Percentiles rank a stretch among this genome's conserved stretches.
These are phyloP conservation scores for Papilio gigon DNA, from an alignment of 2,888 invertebrate genomes.

Conservation along the genomic window DNA sequence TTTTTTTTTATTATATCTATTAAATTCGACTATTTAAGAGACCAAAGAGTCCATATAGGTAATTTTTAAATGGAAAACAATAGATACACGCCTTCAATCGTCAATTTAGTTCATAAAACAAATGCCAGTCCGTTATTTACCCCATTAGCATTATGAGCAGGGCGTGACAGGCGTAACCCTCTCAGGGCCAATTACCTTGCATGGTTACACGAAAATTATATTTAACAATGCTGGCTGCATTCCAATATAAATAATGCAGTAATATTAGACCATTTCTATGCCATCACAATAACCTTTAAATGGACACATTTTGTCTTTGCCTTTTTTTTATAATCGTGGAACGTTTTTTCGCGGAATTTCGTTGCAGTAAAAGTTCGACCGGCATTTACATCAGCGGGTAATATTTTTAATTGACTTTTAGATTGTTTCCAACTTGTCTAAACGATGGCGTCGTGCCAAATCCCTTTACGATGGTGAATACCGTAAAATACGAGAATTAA, in stretches of 20 bases:
- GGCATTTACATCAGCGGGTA: background rate
- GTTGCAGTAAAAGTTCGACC: background rate
- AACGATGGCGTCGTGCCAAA: constrained; percentile 3
- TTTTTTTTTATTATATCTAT: no score
- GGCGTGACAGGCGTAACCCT: constrained; percentile 14
- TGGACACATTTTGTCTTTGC: no score
- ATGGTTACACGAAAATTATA: constrained; percentile 2
- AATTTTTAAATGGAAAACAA: no score
- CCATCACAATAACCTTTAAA: background rate
- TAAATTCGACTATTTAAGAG: no score
- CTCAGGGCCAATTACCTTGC: background rate
- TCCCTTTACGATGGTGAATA: background rate
- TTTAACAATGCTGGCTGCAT: background rate
- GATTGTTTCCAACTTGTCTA: background rate
- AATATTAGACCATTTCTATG: background rate
- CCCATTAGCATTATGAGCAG: background rate
- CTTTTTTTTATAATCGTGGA: background rate
- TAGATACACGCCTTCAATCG: background rate
- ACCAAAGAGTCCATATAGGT: no score
- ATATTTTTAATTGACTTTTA: constrained; percentile 1
- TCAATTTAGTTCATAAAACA: background rate
- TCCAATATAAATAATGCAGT: background rate
- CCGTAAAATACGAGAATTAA: constrained; percentile 7
- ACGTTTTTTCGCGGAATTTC: background rate
- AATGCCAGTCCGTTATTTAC: background rate